Conservation (phyloP, 2,113 vertebrate genomes). For the Megaceryle maxima region DNA sequence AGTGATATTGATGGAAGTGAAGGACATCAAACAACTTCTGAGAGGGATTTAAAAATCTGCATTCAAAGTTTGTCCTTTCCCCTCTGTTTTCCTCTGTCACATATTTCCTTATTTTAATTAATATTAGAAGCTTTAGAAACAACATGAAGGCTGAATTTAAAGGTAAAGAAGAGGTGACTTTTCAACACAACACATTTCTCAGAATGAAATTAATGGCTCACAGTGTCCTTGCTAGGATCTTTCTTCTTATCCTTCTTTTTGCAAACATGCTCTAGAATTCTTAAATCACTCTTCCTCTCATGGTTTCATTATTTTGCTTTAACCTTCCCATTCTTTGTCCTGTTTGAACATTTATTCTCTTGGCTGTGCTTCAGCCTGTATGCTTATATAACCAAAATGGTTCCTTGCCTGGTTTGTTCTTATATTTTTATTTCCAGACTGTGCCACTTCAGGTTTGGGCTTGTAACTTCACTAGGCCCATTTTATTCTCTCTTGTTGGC, state of each 20-base stretch:
- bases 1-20: neutral
- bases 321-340: neutral
- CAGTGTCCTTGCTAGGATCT: neutral
- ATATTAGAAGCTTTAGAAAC: neutral
- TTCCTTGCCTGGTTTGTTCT: neutral
- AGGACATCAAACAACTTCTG: neutral
- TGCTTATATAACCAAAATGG: neutral
- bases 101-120: neutral
- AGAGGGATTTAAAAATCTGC: neutral
- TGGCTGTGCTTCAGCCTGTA: neutral
- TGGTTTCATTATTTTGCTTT: neutral
- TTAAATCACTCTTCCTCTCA: neutral
- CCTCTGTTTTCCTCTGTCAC: neutral
- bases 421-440: neutral
- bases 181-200: neutral
- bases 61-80: neutral
- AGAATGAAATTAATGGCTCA: neutral
- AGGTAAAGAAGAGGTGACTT: neutral
- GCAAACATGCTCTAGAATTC: neutral
- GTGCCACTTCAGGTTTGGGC: neutral
- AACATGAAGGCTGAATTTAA: neutral
- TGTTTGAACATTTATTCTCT: neutral
- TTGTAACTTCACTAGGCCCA: neutral
- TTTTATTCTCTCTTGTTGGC: neutral
- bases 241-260: neutral